Conservation (phyloP, 2,797 vertebrate genomes). For the Pipistrellus pipistrellus region DNA sequence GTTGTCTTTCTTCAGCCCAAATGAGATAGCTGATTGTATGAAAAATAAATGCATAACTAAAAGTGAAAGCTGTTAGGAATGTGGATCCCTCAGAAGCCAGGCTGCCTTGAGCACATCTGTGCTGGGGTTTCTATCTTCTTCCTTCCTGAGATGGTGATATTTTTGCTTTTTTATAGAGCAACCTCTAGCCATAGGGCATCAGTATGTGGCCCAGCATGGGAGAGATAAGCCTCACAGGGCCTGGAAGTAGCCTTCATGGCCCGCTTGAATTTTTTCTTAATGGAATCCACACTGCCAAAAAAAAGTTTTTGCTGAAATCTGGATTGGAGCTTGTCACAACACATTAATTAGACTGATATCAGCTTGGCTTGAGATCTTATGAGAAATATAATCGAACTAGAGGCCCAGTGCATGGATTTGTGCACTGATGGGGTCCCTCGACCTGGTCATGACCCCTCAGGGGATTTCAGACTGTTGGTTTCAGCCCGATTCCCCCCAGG, state of each 20-base stretch:
- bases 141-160: neutral
- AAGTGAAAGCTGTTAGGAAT: neutral
- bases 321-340: slow-evolving; percentile 53
- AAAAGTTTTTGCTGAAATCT: slow-evolving; percentile 51
- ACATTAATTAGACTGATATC: slow-evolving; percentile 32
- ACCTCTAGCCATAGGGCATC: neutral
- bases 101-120: neutral
- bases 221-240: neutral
- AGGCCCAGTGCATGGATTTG: too few relatives aligned
- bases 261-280: slow-evolving; percentile 64
- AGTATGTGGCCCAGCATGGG: neutral
- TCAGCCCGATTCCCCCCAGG: too few relatives aligned
- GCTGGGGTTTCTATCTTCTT: neutral
- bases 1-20: neutral
- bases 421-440: too few relatives aligned
- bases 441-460: too few relatives aligned
- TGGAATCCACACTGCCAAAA: slow-evolving; percentile 47
- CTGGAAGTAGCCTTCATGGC: neutral
- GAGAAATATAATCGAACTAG: slow-evolving; percentile 40
- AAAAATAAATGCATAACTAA: slow-evolving; percentile 58
- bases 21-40: slow-evolving; percentile 11
- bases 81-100: neutral
- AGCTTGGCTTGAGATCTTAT: neutral
- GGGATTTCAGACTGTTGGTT: too few relatives aligned
- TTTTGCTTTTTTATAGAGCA: neutral